Evolutionary conservation across 1,140 invertebrate species (phyloP), one percentile per base, ranked within the genome.

Genomic region (Asbolus verrucosus): DNA sequence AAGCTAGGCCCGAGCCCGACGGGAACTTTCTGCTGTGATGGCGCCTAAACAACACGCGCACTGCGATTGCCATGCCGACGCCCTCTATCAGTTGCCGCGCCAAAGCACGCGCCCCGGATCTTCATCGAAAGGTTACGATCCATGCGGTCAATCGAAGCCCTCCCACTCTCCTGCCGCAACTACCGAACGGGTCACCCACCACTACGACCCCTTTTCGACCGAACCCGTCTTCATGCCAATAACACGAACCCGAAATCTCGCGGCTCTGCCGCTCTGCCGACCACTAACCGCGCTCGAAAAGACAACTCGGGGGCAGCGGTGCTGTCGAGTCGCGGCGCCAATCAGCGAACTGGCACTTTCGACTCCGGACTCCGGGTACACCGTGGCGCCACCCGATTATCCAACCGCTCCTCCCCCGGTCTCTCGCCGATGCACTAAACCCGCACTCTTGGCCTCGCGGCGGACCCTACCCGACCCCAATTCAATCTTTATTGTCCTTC

Each of bases 11-110:
- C 24, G 36, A 63, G 21, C 61, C 33, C 33, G 33, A 63, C 13
- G 21, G 46, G 46, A 54, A 54, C 46, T n/a, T n/a, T n/a, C n/a
- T n/a, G n/a, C n/a, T 54, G 39, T 21, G 33, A 63, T 41, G 33
- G 61, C 61, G 61, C 61, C 61, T 63, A 63, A 63, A 63, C 33
- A 41, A 63, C 61, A 63, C 33, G 61, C 61, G 61, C 61, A 63
- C 61, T 13, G 41, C 21, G 61, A 41, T n/a, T 27, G 31, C 61
- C 61, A 63, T 63, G 39, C 39, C 61, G 61, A 63, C 61, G 61
- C 61, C 61, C 61, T 63, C 61, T 63, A 63, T 63, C 33, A 38
- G 61, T 16, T 27, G 33, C 19, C 19, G 50, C 50, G 50, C 27
- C 19, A 21, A 59, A 24, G 19, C 41, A 30, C 6, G 33, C 61